Percentiles rank a stretch among this genome's conserved stretches.
These are phyloP conservation scores for Pithys albifrons DNA, from an alignment of 2,113 vertebrate species.

Conservation along the genomic window DNA sequence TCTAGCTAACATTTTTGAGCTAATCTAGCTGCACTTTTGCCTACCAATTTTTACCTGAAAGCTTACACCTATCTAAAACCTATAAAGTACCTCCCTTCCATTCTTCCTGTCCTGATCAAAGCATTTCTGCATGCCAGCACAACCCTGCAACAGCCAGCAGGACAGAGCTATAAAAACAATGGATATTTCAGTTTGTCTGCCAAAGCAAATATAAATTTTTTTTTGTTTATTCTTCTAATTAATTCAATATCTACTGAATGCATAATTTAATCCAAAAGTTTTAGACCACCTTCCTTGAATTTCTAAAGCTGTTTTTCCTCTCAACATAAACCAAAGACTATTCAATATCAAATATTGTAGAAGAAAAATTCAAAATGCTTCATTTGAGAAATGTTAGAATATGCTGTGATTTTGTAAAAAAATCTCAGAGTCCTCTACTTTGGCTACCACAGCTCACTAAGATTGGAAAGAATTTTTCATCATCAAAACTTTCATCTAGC, in stretches of 20 bases:
- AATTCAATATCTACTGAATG: not conserved
- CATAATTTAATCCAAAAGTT: not conserved
- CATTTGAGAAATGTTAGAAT: not conserved
- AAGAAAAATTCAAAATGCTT: not conserved
- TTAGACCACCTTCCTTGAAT: not conserved
- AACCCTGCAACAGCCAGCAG: not conserved
- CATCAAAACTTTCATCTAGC: not conserved
- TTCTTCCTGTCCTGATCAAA: not conserved
- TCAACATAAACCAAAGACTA: not conserved
- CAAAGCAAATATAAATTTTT: not conserved
- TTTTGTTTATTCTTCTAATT: not conserved
- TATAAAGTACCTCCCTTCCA: not conserved
- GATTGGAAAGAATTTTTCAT: not conserved
- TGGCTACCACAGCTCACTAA: not conserved
- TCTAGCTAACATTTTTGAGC: not conserved
- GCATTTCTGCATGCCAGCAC: not conserved
- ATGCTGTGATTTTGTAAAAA: not conserved
- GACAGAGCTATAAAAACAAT: not conserved
- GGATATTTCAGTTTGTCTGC: not conserved
- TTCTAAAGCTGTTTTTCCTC: not conserved
- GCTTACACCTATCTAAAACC: not conserved
- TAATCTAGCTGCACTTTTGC: not conserved
- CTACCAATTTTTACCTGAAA: not conserved
- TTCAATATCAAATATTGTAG: not conserved
- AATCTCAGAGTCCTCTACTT: not conserved